Evolutionary conservation across 2,888 invertebrate genomes (phyloP), one percentile per base, ranked within the genome.

Genomic region (Napeogenes inachia): DNA sequence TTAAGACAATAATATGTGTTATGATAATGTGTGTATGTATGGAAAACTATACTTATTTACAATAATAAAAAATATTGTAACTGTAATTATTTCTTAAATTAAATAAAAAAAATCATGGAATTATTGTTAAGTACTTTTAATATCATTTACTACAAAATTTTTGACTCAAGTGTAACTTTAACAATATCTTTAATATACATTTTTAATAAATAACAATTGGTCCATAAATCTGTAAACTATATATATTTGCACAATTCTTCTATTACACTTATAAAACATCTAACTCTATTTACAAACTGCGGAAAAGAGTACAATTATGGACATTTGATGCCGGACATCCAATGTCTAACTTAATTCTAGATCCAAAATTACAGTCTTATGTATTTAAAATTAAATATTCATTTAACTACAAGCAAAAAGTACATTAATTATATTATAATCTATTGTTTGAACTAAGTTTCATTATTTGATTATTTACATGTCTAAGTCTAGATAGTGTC

Each of bases 171-270:
- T 47, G 13, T 13, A 47, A 13, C n/a, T n/a, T 13, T 21, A 21
- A 21, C 21, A 21, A 21, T 21, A 1, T 21, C 21, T 21, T 21
- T 21, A 21, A 21, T 21, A 21, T 21, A 21, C 21, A 21, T 21
- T 21, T 47, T n/a, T 47, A 47, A 47, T 13, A 47, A n/a, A n/a
- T 47, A 47, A 47, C 13, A 47, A 47, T 47, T 47, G 47, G 47
- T 47, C 47, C 13, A n/a, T 47, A 4, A n/a, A 3, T 4, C n/a
- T 13, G 13, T 13, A 46, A 12, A 8, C n/a, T 35, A 42, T 3
- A 10, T 10, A 50, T 30, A 50, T 8, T 50, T 50, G 21, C 50
- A 30, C 30, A 50, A 50, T 50, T 50, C 21, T 30, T 50, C 50
- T 50, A 50, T 6, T 30, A 30, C 6, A 50, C 30, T 30, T 12